These are phyloP conservation scores for Drosophila kanekoi DNA, from an alignment of 2,888 invertebrate species.

Conservation along the genomic window DNA sequence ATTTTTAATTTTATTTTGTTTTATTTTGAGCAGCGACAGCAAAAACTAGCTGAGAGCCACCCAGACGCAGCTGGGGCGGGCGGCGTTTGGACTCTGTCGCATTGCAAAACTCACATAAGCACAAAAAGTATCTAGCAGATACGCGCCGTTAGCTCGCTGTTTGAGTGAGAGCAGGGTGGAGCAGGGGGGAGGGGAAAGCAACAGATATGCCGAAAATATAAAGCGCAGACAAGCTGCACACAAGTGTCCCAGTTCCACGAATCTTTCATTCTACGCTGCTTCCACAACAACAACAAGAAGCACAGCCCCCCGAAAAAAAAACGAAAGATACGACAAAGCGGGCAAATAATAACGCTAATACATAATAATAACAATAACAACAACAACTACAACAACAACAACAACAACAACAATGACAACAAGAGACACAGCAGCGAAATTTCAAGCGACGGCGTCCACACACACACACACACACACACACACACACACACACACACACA, in stretches of 20 bases:
- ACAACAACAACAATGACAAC: too few relatives aligned
- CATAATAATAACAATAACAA: conserved; percentile 66
- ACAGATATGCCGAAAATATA: conserved; percentile 23
- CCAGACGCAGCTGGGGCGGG: conserved; percentile 13
- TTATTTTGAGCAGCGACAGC: conserved; percentile 14
- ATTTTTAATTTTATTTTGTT: conserved; percentile 11
- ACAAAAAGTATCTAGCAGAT: conserved; percentile 51
- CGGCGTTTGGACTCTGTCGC: conserved; percentile 27
- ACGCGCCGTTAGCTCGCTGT: conserved; percentile 13
- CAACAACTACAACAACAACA: conserved; percentile 19
- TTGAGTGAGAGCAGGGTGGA: background rate
- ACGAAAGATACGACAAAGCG: conserved; percentile 32
- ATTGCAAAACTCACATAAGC: conserved; percentile 28
- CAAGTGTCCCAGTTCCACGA: conserved; percentile 84
- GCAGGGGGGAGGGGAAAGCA: conserved; percentile 24
- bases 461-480: conserved; percentile 34
- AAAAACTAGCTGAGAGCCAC: conserved; percentile 14
- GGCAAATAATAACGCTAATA: conserved; percentile 76
- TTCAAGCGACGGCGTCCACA: conserved; percentile 22
- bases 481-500: conserved; percentile 27
- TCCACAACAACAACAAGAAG: conserved; percentile 54
- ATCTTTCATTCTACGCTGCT: conserved; percentile 81
- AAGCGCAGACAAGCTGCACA: conserved; percentile 79
- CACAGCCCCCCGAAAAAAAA: too few relatives aligned
- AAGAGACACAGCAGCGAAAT: conserved; percentile 12